These are phyloP conservation scores for Plusia festucae DNA, from an alignment of 2,888 invertebrate species.

Conservation along the genomic window DNA sequence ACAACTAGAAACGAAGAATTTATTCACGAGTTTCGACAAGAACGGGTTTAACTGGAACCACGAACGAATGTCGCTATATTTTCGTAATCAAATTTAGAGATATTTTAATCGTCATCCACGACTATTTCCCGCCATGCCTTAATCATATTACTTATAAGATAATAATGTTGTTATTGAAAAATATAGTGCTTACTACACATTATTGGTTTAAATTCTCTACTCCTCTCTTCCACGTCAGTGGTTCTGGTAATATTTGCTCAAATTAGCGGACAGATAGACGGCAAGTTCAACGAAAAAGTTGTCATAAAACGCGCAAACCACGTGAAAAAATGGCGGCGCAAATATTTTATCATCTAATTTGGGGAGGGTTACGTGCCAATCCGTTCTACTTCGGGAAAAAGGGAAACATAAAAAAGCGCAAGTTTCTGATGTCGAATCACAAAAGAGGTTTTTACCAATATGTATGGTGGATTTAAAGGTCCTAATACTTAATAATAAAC, in stretches of 20 bases:
- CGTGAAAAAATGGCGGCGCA: conserved; percentile 32
- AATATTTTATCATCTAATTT: conserved; percentile 53
- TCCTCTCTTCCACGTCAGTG: conserved; percentile 64
- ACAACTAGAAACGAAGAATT: conserved; percentile 55
- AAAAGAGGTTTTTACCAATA: conserved; percentile 9
- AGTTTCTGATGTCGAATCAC: conserved; percentile 21
- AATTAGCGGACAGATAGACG: conserved; percentile 44
- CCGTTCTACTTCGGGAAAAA: conserved; percentile 36
- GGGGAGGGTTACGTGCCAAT: conserved; percentile 40
- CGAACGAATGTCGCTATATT: conserved; percentile 46
- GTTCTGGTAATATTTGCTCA: conserved; percentile 55
- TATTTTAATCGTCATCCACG: conserved; percentile 23
- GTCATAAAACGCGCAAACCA: conserved; percentile 48
- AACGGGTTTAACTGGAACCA: conserved; percentile 55
- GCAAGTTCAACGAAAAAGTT: conserved; percentile 53
- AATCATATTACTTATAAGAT: conserved; percentile 25
- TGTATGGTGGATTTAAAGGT: conserved; percentile 11
- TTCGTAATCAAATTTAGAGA: conserved; percentile 45
- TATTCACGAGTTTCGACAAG: conserved; percentile 53
- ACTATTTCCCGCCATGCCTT: conserved; percentile 36
- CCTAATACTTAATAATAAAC: not conserved
- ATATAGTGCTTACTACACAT: conserved; percentile 46
- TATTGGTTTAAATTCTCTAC: conserved; percentile 58
- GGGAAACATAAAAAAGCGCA: conserved; percentile 40
- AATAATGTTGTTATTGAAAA: conserved; percentile 29